Percentiles rank a stretch among this genome's conserved stretches.
Conservation (phyloP, 1,140 invertebrate genomes). For the Brachionus asplanchnoidis region DNA sequence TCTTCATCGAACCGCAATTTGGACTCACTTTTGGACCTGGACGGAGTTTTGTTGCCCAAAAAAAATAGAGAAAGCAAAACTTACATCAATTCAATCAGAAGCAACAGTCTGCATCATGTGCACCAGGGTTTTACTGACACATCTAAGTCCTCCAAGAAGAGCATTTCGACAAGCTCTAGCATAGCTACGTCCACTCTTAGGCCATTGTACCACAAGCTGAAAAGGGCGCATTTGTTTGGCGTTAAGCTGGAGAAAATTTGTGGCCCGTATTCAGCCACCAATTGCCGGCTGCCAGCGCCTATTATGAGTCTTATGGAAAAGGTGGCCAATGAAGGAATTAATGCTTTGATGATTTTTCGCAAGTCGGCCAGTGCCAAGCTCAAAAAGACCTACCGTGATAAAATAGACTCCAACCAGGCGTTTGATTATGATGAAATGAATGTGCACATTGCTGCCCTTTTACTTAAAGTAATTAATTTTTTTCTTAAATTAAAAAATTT, state of each 20-base stretch:
- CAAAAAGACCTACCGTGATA: conserved; percentile 16
- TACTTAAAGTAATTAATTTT: neutral
- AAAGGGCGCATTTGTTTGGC: neutral
- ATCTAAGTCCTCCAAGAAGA: neutral
- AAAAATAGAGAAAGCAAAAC: neutral
- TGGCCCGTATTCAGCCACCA: neutral
- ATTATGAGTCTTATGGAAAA: conserved; percentile 21
- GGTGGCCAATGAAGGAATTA: neutral
- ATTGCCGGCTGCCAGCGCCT: neutral
- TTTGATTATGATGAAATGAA: conserved; percentile 37
- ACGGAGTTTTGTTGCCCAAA: neutral
- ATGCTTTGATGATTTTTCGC: conserved; percentile 30
- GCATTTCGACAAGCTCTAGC: neutral
- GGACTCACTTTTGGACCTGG: neutral
- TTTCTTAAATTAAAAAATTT: no score
- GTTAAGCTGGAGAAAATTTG: conserved; percentile 36
- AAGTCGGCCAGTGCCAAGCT: conserved; percentile 40
- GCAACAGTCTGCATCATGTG: conserved; percentile 20
- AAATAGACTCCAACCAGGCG: neutral
- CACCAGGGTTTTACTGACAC: neutral
- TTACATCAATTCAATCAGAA: neutral
- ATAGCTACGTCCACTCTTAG: neutral
- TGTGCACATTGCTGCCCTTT: conserved; percentile 32
- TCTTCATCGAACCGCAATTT: neutral
- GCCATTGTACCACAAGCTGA: neutral